Evolutionary conservation across 2,113 vertebrate species (phyloP).

Genomic region (Atrichornis clamosus): DNA sequence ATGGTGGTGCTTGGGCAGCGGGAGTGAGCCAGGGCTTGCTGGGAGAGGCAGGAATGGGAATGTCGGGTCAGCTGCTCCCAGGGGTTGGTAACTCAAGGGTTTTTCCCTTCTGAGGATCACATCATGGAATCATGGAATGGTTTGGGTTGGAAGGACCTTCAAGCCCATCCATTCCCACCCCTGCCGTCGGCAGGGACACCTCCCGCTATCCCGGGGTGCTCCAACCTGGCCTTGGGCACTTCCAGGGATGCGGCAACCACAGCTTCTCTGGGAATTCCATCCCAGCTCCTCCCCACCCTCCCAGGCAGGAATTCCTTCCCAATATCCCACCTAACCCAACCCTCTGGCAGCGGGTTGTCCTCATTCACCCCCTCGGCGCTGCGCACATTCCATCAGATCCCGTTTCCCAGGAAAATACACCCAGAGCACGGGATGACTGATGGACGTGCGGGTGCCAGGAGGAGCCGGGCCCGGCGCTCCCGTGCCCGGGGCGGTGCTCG

Average conservation of each 20-base stretch:
- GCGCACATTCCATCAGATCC: background rate
- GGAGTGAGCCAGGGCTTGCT: background rate
- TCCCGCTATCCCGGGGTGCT: background rate
- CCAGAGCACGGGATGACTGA: background rate
- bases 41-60: background rate
- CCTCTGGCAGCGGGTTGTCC: background rate
- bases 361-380: background rate
- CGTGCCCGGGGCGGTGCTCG: background rate
- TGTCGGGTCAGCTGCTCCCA: background rate
- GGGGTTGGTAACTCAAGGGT: background rate
- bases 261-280: background rate
- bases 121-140: background rate
- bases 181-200: background rate
- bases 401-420: fast-evolving
- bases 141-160: background rate
- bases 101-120: too few species aligned
- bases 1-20: fast-evolving
- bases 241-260: background rate
- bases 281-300: background rate
- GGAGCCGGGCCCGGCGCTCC: background rate
- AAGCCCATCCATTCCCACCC: background rate
- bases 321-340: fast-evolving
- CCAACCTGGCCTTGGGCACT: background rate
- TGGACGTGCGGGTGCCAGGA: fast-evolving
- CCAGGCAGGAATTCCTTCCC: background rate